Evolutionary conservation across 2,113 vertebrate genomes (phyloP), one percentile per base, ranked within the genome.

Genomic region (Peromyscus maniculatus): DNA sequence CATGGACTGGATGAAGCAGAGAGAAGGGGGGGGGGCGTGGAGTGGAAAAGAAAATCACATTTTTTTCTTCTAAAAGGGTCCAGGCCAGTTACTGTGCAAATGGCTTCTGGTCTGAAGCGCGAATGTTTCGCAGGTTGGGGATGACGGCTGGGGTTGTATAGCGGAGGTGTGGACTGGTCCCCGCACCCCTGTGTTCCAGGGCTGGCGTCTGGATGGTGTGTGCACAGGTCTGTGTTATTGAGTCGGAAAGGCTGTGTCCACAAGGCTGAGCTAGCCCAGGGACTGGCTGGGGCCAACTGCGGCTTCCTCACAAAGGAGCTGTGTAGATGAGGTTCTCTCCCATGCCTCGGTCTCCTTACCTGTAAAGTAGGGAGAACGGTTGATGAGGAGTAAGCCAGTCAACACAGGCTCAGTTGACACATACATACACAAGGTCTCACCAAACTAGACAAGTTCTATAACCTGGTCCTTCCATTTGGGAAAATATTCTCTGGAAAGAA

Each of bases 21-120:
- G 87, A 89, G 93, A n/a, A n/a, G n/a, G n/a, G n/a, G n/a, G n/a
- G n/a, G n/a, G n/a, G n/a, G n/a, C n/a, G 31, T 2, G 79, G 95
- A 96, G 46, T 91, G 96, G 97, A 97, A 97, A 98, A 96, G 84
- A 97, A 97, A 97, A 96, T 59, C 9, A 46, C 49, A 36, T 95
- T 97, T 98, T 97, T 98, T 98, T 97, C 97, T 97, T 97, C 62
- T 92, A 62, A 93, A 88, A 93, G 59, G 55, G 64, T 95, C 91
- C 90, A 90, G 96, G 64, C 17, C 64, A 22, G n/a, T 91, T 46
- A 22, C 77, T 9, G 11, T 78, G 52, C 89, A 93, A 96, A 89
- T 2, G 64, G 78, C 43, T 71, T 67, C 69, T 72, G 55, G 87
- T 57, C 36, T 72, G 79, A 46, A 97, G 64, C 59, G 75, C 83